A percentile compares a stretch with the other conserved stretches of the same genome.
These are phyloP conservation scores for Dastarcus helophoroides DNA, from an alignment of 2,888 invertebrate genomes.

Conservation along the genomic window DNA sequence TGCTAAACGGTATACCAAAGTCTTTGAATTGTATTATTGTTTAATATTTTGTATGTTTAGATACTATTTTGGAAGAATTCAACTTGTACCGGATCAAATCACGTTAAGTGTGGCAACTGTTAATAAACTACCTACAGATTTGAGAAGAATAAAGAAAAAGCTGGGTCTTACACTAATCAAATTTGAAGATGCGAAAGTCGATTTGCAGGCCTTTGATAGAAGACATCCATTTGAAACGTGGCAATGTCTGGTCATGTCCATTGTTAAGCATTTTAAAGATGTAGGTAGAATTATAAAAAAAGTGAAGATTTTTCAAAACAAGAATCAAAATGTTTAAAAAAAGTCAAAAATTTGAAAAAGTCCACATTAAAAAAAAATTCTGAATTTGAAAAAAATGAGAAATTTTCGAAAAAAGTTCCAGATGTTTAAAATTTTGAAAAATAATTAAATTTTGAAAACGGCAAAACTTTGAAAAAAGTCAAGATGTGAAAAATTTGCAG, in stretches of 20 bases:
- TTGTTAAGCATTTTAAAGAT: constrained; percentile 77
- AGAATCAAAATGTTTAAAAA: too few relatives aligned
- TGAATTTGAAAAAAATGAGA: too few relatives aligned
- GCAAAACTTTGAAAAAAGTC: too few relatives aligned
- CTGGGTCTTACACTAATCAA: constrained; percentile 82
- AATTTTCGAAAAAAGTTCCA: too few relatives aligned
- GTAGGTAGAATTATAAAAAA: constrained; percentile 41
- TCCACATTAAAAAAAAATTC: too few relatives aligned
- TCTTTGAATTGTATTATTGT: constrained; percentile 3
- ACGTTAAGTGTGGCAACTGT: constrained; percentile 84
- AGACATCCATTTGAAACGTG: constrained; percentile 87
- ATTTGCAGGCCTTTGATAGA: constrained; percentile 77
- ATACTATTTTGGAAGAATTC: constrained; percentile 34
- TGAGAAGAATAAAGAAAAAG: constrained; percentile 71
- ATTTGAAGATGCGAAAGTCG: constrained; percentile 93
- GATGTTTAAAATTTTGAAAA: too few relatives aligned
- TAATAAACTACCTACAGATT: constrained; percentile 63
- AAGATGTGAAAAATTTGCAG: too few relatives aligned
- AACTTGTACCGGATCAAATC: constrained; percentile 47
- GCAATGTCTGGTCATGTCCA: constrained; percentile 67
- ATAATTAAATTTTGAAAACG: too few relatives aligned
- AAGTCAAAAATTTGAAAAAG: too few relatives aligned
- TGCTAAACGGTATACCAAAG: constrained; percentile 59
- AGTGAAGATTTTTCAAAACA: too few relatives aligned
- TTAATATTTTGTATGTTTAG: constrained; percentile 13